Percentiles rank a stretch among this genome's conserved stretches.
Evolutionary conservation across 2,797 vertebrate genomes (phyloP).

Genomic region (Gallinago nigripennis): DNA sequence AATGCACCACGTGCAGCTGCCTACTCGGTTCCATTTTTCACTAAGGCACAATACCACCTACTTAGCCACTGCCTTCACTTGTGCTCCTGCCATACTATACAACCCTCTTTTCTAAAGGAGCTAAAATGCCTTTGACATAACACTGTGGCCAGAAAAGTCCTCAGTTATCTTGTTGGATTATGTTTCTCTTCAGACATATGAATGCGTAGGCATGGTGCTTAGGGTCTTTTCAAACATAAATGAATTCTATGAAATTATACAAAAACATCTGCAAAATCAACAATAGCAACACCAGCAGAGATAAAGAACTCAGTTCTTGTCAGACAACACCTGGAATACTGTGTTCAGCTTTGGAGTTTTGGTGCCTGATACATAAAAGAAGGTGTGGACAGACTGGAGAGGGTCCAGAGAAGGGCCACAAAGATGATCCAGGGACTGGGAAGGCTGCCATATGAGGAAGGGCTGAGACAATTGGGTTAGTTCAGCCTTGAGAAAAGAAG

Average conservation of each 20-base stretch:
- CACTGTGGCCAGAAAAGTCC: not conserved
- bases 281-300: not conserved
- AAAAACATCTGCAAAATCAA: not conserved
- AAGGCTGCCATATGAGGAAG: not conserved
- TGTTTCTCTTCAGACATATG: not conserved
- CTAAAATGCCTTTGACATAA: not conserved
- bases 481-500: not conserved
- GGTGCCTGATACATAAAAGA: not conserved
- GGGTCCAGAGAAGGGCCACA: not conserved
- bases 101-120: not conserved
- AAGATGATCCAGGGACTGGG: not conserved
- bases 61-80: not conserved
- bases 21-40: not conserved
- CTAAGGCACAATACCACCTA: not conserved
- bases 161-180: not conserved
- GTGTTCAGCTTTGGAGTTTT: not conserved
- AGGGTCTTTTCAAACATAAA: not conserved
- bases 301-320: not conserved
- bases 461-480: not conserved
- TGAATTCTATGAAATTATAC: not conserved
- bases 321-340: not conserved
- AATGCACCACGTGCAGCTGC: not conserved
- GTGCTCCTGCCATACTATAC: not conserved
- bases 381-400: not conserved
- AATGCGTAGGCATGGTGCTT: rapidly evolving